Evolutionary conservation across 2,797 vertebrate species (phyloP), one percentile per base, ranked within the genome.

Genomic region (Cynodonichthys magdalenae): DNA sequence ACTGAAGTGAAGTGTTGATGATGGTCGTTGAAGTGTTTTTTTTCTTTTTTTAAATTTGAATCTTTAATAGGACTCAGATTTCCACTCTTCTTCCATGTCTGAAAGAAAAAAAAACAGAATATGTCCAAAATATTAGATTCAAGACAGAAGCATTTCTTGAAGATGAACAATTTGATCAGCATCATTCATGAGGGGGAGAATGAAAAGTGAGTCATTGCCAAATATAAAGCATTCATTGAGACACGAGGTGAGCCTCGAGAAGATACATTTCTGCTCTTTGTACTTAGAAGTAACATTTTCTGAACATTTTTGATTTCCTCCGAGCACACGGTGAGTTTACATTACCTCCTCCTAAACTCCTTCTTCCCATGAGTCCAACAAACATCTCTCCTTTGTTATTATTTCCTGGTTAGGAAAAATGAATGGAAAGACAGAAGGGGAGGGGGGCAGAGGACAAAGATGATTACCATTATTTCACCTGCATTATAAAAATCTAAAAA

Each of bases 351-450:
- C 63, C 83, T 69, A 84, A 82, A 71, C 81, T 85, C 66, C 91
- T 89, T 57, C 80, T 87, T 20, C 88, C 90, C 89, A 92, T 92
- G 58, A 93, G 92, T 34, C 89, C 90, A 58, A 91, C 90, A 79
- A 87, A 90, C 71, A 64, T 89, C 59, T 88, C 90, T 4, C 87
- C 90, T 88, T 85, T 89, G 69, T 90, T 92, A 74, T 85, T 89
- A 73, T 90, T 93, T 76, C 87, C 88, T 84, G 63, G 14, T 57
- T 12, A 39, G 1, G 11, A 39, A 12, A 12, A 14, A 14, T 3
- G 36, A 39, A 39, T 12, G 36, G 1, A 19, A 1, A 27, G 1
- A 28, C 6, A 9, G 14, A 28, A 17, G 39, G 3, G 34, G 6
- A 5, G 12, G 47, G 9, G 6, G 15, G 17, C 27, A 28, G 27